Base-by-base conservation (phyloP, 1,140 invertebrate species). In the Elymnias hypermnestra region DNA sequence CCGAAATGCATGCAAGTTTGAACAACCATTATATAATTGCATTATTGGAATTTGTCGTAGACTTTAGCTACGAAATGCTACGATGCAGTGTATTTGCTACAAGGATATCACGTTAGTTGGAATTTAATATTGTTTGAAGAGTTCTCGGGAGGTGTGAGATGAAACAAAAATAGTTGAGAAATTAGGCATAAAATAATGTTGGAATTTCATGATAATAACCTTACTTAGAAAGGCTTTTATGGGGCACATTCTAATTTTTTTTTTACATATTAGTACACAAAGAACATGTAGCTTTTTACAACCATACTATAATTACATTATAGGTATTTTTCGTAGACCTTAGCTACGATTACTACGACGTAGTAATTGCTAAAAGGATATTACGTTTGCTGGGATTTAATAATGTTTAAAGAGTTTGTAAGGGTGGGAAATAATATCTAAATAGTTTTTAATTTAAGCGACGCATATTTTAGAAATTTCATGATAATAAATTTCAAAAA, bases 241-340 rank as follows among this genome's bases (percentile, higher is more conserved):
- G n/a, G n/a, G n/a, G n/a, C n/a, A n/a, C n/a, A n/a, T n/a, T n/a
- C n/a, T n/a, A n/a, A n/a, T n/a, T n/a, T n/a, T n/a, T n/a, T n/a
- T n/a, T n/a, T n/a, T n/a, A n/a, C n/a, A n/a, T n/a, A n/a, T n/a
- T 57, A 57, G 48, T 53, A 57, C 52, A 38, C 39, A 28, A 57
- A 53, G 44, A 40, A 40, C 44, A 48, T 53, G 44, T 44, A 47
- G 49, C 33, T 57, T 53, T 52, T 44, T 44, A 48, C 36, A 53
- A 37, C 50, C 29, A 33, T 57, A 40, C 44, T 50, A 37, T 42
- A 50, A 50, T 50, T 44, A 38, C 43, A 52, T 45, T 57, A 53
- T 57, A 49, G 36, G 40, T 42, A 53, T 53, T 49, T 45, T 23
- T 37, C 49, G 29, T 44, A 49, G 40, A 49, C 33, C 47, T 51